phyloP scores from a whole-genome alignment of 1,140 invertebrate genomes.

The Drosophila subpulchrella region DNA sequence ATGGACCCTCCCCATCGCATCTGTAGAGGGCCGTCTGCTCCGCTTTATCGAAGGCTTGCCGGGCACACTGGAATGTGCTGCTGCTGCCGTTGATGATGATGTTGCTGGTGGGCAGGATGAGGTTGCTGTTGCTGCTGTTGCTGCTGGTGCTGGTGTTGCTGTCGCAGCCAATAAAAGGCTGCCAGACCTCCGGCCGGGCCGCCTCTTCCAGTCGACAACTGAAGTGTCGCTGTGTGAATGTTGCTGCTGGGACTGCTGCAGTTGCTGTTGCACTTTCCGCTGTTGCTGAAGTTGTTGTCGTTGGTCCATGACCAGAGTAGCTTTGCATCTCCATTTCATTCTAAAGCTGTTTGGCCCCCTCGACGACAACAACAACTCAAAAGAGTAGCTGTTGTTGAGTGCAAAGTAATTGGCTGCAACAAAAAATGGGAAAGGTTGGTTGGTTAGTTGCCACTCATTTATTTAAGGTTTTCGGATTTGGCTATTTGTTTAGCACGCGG shows the following conservation, averaged over 20 bases:
- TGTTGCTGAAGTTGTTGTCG: constrained; percentile 33
- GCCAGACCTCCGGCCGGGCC: constrained; percentile 40
- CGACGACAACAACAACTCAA: constrained; percentile 43
- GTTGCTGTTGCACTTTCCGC: constrained; percentile 14
- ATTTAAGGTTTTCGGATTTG: neutral
- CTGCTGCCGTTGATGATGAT: constrained; percentile 37
- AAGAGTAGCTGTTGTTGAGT: constrained; percentile 26
- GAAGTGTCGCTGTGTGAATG: constrained; percentile 48
- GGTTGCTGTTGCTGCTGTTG: constrained; percentile 36
- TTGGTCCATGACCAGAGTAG: constrained; percentile 79
- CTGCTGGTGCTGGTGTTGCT: constrained; percentile 12
- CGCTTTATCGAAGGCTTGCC: constrained; percentile 53
- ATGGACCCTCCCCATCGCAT: constrained; percentile 40
- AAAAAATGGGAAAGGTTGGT: neutral
- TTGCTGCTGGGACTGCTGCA: constrained; percentile 21
- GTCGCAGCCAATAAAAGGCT: constrained; percentile 70
- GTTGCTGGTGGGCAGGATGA: constrained; percentile 29
- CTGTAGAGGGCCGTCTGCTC: constrained; percentile 53
- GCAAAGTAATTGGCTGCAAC: constrained; percentile 15
- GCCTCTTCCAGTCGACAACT: constrained; percentile 62
- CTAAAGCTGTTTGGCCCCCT: constrained; percentile 71
- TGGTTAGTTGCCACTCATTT: neutral
- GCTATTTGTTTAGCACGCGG: neutral
- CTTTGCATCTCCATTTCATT: constrained; percentile 84
- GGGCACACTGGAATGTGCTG: constrained; percentile 74